Percentiles rank a stretch among this genome's conserved stretches.
These are phyloP conservation scores for Antennarius maculatus DNA, from an alignment of 2,797 vertebrate genomes.

Conservation along the genomic window DNA sequence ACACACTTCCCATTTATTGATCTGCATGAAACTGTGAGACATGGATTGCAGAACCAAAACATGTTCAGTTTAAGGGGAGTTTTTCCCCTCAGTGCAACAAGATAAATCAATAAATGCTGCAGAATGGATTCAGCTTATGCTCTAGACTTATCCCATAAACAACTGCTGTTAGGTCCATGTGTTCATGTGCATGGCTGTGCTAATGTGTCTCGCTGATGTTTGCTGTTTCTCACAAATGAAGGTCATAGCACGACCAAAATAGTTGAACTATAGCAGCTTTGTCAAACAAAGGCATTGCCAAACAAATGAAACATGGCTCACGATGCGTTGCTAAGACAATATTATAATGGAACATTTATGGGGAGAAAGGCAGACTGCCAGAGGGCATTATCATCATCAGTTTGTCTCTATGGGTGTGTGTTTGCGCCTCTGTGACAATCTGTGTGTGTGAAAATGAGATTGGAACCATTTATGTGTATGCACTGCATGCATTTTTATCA, in stretches of 20 bases:
- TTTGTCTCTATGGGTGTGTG: constrained; percentile 24
- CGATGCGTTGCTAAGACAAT: constrained; percentile 59
- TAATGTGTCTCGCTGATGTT: constrained; percentile 35
- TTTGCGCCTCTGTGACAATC: constrained; percentile 25
- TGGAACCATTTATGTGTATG: constrained; percentile 28
- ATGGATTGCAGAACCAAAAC: constrained; percentile 8
- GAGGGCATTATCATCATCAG: constrained; percentile 66
- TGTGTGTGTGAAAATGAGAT: constrained; percentile 21
- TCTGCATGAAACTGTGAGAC: constrained; percentile 18
- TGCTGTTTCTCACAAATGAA: constrained; percentile 41
- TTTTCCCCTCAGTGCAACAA: background rate
- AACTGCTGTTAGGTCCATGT: constrained; percentile 29
- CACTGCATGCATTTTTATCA: constrained; percentile 21
- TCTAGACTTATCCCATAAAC: background rate
- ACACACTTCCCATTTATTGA: constrained; percentile 35
- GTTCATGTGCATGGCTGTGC: constrained; percentile 2
- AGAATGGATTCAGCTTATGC: constrained; percentile 37
- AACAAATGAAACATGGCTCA: constrained; percentile 65
- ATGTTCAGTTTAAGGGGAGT: background rate
- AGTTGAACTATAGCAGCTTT: constrained; percentile 43
- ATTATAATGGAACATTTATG: constrained; percentile 71
- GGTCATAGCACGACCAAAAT: constrained; percentile 57
- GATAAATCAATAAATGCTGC: constrained; percentile 16
- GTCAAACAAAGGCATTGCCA: constrained; percentile 52
- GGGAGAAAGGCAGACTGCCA: constrained; percentile 65